Conservation (phyloP, 2,888 invertebrate genomes). For the Macaria notata region DNA sequence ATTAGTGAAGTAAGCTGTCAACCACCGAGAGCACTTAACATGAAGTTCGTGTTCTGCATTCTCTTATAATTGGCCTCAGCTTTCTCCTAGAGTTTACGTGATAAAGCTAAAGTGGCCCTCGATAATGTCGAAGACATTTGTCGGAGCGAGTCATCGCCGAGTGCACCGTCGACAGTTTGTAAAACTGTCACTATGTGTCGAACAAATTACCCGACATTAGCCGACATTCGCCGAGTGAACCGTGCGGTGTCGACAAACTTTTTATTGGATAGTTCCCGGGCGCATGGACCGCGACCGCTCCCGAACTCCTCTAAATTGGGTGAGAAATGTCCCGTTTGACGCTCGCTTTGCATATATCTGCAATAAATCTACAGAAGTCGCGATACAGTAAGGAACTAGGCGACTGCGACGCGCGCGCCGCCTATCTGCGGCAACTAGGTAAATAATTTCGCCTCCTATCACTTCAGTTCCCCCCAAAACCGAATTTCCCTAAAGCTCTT, state of each 20-base stretch:
- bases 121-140: constrained; percentile 43
- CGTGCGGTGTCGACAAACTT: constrained; percentile 51
- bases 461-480: constrained; percentile 32
- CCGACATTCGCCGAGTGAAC: constrained; percentile 39
- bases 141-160: constrained; percentile 45
- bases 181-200: constrained; percentile 47
- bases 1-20: constrained; percentile 59
- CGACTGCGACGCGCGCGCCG: constrained; percentile 27
- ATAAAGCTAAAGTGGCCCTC: constrained; percentile 39
- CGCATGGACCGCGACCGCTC: constrained; percentile 40
- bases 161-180: constrained; percentile 38
- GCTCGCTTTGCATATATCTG: constrained; percentile 59
- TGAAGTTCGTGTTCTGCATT: constrained; percentile 62
- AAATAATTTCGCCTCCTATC: constrained; percentile 45
- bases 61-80: constrained; percentile 63
- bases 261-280: constrained; percentile 50
- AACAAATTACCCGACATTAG: constrained; percentile 54
- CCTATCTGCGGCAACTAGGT: constrained; percentile 37
- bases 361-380: constrained; percentile 56
- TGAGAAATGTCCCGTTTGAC: constrained; percentile 62
- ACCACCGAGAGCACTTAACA: constrained; percentile 53
- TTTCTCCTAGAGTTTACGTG: constrained; percentile 40
- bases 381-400: constrained; percentile 38
- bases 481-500: constrained; percentile 32
- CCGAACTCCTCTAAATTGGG: constrained; percentile 56